Conservation (phyloP, 2,113 vertebrate genomes). For the Corydoras sp. region DNA sequence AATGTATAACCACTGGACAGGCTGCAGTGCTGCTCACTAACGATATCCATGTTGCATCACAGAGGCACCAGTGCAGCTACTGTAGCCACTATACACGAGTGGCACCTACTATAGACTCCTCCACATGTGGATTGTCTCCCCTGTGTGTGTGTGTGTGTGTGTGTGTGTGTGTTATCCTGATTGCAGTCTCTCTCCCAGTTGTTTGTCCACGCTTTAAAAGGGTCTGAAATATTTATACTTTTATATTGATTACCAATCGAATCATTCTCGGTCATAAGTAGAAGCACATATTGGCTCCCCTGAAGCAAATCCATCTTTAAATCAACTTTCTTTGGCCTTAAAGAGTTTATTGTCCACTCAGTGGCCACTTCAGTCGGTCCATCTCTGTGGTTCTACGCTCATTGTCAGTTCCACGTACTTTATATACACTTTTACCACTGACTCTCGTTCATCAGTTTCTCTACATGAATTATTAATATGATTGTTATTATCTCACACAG, state of each 20-base stretch:
- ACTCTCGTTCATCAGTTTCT: too few species aligned
- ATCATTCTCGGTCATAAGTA: not conserved
- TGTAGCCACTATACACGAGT: conserved; percentile 19
- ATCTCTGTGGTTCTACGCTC: too few species aligned
- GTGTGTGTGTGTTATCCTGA: not conserved
- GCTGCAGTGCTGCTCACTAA: conserved; percentile 25
- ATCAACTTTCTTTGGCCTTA: not conserved
- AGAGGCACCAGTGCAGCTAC: conserved; percentile 27
- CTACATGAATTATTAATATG: too few species aligned
- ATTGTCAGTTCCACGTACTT: too few species aligned
- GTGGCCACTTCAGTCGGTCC: too few species aligned
- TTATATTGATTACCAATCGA: not conserved
- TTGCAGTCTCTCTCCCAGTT: not conserved
- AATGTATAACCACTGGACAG: conserved; percentile 36
- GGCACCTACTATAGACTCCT: conserved; percentile 25
- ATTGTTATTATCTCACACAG: too few species aligned
- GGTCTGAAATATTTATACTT: conserved; percentile 26
- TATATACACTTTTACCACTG: too few species aligned
- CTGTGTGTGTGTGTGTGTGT: conserved; percentile 1
- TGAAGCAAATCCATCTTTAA: not conserved
- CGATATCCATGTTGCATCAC: conserved; percentile 5
- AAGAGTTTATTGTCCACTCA: too few species aligned
- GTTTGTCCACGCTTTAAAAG: conserved; percentile 8
- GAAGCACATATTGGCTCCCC: not conserved
- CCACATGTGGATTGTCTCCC: not conserved